phyloP scores from a whole-genome alignment of 2,797 vertebrate species.

The Dermochelys coriacea region DNA sequence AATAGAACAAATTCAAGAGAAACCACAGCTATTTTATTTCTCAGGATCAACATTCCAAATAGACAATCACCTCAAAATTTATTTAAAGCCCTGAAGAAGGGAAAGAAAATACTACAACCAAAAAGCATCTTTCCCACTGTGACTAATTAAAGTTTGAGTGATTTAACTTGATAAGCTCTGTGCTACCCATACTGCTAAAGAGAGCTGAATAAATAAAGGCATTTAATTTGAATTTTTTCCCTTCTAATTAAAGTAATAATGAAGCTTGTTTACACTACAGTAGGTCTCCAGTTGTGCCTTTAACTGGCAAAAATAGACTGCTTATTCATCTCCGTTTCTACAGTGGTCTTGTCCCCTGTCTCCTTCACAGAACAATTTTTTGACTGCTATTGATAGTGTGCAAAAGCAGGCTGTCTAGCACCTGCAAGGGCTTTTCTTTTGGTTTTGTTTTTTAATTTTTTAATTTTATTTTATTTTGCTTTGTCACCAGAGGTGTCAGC shows the following conservation, averaged over 20 bases:
- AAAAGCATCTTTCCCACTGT: background rate
- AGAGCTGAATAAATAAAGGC: background rate
- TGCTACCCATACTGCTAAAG: background rate
- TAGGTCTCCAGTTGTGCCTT: conserved; percentile 22
- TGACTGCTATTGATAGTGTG: background rate
- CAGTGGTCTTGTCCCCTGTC: background rate
- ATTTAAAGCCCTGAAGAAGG: background rate
- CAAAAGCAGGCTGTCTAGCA: conserved; percentile 7
- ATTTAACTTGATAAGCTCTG: background rate
- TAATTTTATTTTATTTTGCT: no score
- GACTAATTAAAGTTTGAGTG: conserved; percentile 1
- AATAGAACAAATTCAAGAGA: background rate
- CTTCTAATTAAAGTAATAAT: conserved; percentile 15
- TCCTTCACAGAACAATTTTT: background rate
- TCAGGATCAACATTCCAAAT: background rate
- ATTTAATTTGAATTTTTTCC: conserved; percentile 26
- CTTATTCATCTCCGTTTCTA: conserved; percentile 6
- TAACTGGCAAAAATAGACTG: background rate
- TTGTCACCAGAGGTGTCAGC: background rate
- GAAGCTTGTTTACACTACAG: background rate
- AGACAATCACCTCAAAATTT: background rate
- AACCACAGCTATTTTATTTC: background rate
- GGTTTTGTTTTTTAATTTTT: background rate
- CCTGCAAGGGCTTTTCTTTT: background rate
- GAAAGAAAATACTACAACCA: background rate